Base-by-base conservation (phyloP, 1,140 invertebrate species). In the Trigoniulus corallinus region DNA sequence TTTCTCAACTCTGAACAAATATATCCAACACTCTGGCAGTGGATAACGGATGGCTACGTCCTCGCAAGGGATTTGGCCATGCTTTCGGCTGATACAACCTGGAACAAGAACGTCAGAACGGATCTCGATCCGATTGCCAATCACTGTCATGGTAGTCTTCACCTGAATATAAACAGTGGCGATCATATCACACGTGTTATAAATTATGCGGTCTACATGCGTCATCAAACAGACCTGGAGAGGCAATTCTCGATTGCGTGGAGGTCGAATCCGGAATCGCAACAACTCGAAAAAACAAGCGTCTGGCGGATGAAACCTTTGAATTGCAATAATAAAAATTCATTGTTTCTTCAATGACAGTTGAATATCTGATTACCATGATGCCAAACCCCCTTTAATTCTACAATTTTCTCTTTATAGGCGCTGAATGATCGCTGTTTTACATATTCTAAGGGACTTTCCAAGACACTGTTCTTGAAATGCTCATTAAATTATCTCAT, bases 11-110 rank as follows among this genome's bases (percentile, higher is more conserved):
- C 96, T 76, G 69, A 99, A 98, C 59, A 97, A 73, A 67, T 99
- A 99, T 59, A 98, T 92, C 96, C 96, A 99, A 61, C 85, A 88
- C 70, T 99, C 95, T 23, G 96, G 96, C 56, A 99, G 91, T 3
- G 94, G 93, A 66, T 98, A 95, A 49, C 89, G 75, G 37, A 99
- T 84, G 62, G 87, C 82, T 40, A 99, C 93, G 69, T 99, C 93
- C 70, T 97, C 89, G 69, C 93, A 97, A 44, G 91, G 95, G 56
- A 98, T 73, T 60, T 76, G 70, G 4, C 93, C 89, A 45, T 94
- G 73, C 70, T 92, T 92, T 61, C 92, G 79, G 51, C 88, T 94
- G 34, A 87, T 83, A 66, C 95, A 97, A 15, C 93, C 94, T 13
- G 94, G 94, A 29, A 98, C 92, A 55, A 98, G 70, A 51, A 94